phyloP scores from a whole-genome alignment of 2,113 vertebrate genomes.

The Oreochromis spilurus region DNA sequence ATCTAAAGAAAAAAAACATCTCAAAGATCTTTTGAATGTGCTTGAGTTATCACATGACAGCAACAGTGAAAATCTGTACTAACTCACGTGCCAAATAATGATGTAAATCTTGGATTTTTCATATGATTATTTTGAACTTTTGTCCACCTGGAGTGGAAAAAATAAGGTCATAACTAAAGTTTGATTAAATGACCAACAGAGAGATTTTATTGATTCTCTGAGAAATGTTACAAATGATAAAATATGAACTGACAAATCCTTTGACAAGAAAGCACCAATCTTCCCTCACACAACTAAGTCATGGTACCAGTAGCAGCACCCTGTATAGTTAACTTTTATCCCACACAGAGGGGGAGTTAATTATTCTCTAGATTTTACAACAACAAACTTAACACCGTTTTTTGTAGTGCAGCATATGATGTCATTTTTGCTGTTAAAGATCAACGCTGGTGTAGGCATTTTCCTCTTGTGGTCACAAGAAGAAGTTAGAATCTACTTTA shows the following conservation, averaged over 20 bases:
- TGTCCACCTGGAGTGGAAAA: neutral
- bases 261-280: neutral
- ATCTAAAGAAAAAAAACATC: neutral
- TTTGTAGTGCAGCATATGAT: neutral
- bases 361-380: constrained; percentile 32
- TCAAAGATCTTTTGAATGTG: neutral
- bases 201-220: neutral
- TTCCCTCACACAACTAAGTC: neutral
- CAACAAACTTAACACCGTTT: neutral
- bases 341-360: constrained; percentile 50
- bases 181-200: neutral
- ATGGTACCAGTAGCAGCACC: neutral
- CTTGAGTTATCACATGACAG: neutral
- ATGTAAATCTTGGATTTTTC: neutral
- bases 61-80: neutral
- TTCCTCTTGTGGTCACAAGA: neutral
- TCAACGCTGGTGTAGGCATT: neutral
- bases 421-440: neutral
- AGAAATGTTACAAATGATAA: neutral
- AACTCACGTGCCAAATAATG: neutral
- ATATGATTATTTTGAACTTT: neutral
- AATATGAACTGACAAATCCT: neutral
- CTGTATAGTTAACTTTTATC: constrained; percentile 4
- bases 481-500: neutral
- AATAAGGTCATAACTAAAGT: neutral